These are phyloP conservation scores for Momotus momota DNA, from an alignment of 2,797 vertebrate genomes.

Conservation along the genomic window DNA sequence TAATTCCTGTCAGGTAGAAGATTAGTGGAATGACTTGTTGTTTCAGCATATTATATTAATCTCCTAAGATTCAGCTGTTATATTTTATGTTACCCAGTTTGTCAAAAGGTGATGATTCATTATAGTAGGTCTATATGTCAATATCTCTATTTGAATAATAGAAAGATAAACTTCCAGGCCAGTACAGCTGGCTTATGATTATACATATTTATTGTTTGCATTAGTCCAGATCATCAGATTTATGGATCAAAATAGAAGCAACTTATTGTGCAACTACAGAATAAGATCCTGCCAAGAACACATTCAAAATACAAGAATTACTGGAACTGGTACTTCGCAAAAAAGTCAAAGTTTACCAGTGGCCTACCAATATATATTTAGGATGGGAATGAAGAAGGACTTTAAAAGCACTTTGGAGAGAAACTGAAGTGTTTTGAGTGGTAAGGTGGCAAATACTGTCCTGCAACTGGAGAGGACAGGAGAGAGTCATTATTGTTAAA, in stretches of 20 bases:
- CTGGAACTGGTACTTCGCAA: neutral
- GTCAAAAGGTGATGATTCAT: slow-evolving; percentile 38
- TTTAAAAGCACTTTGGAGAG: neutral
- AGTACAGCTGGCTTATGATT: neutral
- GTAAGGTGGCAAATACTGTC: neutral
- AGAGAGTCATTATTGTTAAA: neutral
- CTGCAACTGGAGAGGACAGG: neutral
- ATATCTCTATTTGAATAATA: slow-evolving; percentile 41
- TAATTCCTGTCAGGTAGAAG: slow-evolving; percentile 15
- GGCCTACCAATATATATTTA: neutral
- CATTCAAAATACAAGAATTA: neutral
- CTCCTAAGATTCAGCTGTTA: neutral
- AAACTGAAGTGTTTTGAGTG: neutral
- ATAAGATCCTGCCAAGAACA: neutral
- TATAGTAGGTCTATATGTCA: slow-evolving; percentile 15
- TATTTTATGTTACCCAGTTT: slow-evolving; percentile 27
- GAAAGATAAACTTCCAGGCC: slow-evolving; percentile 9
- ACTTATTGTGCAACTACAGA: neutral
- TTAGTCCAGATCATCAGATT: neutral
- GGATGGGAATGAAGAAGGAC: neutral
- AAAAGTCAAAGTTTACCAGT: neutral
- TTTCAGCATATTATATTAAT: slow-evolving; percentile 12
- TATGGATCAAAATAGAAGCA: neutral
- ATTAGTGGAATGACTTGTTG: neutral
- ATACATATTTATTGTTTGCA: neutral